Conservation (phyloP, 2,113 vertebrate species). For the Rhabdornis inornatus region DNA sequence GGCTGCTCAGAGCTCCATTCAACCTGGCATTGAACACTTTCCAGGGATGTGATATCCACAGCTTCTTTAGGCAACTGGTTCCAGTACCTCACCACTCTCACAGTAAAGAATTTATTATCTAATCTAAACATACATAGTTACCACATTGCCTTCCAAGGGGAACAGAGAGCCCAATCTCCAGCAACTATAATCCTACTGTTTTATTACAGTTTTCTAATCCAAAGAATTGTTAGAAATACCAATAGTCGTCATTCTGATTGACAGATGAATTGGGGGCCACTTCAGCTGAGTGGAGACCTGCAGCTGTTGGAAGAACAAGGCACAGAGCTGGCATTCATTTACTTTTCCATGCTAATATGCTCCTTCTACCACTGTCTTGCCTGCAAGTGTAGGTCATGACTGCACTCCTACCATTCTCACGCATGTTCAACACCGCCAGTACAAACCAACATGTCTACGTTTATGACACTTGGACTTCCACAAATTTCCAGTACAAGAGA, state of each 20-base stretch:
- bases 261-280: not conserved
- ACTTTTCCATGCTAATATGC: not conserved
- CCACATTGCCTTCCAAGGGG: not conserved
- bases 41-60: too few species aligned
- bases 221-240: not conserved
- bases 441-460: not conserved
- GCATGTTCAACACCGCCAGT: rapidly evolving
- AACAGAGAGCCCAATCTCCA: too few species aligned
- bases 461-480: not conserved
- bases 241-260: not conserved
- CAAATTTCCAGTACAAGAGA: not conserved
- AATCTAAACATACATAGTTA: too few species aligned
- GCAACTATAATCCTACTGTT: not conserved
- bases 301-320: not conserved
- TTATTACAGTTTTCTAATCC: not conserved
- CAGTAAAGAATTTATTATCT: too few species aligned
- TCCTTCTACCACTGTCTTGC: not conserved
- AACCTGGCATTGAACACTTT: too few species aligned
- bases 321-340: not conserved
- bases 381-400: not conserved
- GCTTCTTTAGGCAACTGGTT: too few species aligned
- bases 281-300: not conserved
- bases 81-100: too few species aligned
- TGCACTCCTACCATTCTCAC: not conserved
- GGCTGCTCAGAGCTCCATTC: too few species aligned